Evolutionary conservation across 2,888 invertebrate genomes (phyloP), one percentile per base, ranked within the genome.

Genomic region (Calameuta pallipes): DNA sequence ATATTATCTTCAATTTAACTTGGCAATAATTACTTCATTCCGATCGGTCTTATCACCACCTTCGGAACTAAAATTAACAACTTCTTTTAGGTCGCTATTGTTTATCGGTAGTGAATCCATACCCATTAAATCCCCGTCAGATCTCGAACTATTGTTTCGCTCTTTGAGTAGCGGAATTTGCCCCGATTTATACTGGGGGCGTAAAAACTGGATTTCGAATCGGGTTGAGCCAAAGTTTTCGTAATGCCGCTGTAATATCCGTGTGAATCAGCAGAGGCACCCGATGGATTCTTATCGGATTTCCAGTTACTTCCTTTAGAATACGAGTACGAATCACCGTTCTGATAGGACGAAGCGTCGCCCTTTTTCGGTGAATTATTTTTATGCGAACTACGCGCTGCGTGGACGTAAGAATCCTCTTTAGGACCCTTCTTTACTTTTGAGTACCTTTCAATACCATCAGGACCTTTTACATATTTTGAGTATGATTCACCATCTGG

Each of bases 301-400:
- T 83, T 84, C 80, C 82, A 82, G 71, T 80, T 81, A 75, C 82
- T 82, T 69, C 81, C 80, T 11, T 82, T 75, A 11, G 82, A 76
- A 78, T 80, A 80, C n/a, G 82, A 82, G 76, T 85, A 82, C 31
- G 82, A 79, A 75, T 85, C 82, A 56, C 82, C 80, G 36, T 78
- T 82, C 75, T 83, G 81, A 73, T 79, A 81, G n/a, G 77, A 71
- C 34, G 76, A 76, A 68, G 77, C 79, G 56, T 82, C 82, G 69
- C 73, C 80, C 74, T 81, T 82, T 76, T 82, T 83, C 68, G 83
- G 76, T 71, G 76, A 78, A 73, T 83, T 82, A 33, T 82, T 79
- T 80, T 86, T 83, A 80, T 82, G 82, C 78, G 82, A 82, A 75
- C 81, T 79, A 74, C 79, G 79, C 71, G 76, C 81, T 76, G 82